Conservation (phyloP, 2,888 invertebrate species). For the Phytoseiulus persimilis region DNA sequence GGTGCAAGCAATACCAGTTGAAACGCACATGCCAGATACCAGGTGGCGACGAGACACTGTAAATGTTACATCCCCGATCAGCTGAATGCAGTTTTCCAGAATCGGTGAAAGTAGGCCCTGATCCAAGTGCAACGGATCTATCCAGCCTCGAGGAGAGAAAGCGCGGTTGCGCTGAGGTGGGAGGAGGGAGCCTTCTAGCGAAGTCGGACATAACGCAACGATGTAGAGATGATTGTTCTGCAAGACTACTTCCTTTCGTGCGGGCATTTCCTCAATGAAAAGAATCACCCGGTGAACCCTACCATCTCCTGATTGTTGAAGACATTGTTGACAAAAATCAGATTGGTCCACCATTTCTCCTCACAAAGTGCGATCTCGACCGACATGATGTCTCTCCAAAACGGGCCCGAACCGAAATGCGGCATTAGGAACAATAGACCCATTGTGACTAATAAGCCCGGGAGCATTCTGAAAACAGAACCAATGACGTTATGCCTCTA, state of each 20-base stretch:
- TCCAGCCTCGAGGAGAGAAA: no score
- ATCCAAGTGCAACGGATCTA: no score
- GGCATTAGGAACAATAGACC: constrained; percentile 44
- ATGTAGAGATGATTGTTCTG: no score
- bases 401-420: constrained; percentile 44
- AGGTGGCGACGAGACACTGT: constrained; percentile 40
- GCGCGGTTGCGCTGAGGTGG: no score
- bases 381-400: constrained; percentile 44
- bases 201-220: no score
- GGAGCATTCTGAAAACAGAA: constrained; percentile 21
- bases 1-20: constrained; percentile 15
- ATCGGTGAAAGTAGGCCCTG: no score
- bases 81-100: no score
- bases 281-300: not conserved
- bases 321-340: constrained; percentile 46
- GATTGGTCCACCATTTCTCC: constrained; percentile 45
- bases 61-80: not conserved
- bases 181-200: no score
- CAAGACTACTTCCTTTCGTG: no score
- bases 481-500: no score
- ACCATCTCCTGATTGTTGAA: constrained; percentile 44
- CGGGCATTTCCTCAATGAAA: not conserved
- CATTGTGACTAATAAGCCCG: constrained; percentile 36
- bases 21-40: constrained; percentile 39
- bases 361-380: constrained; percentile 44